Evolutionary conservation across 1,140 invertebrate genomes (phyloP).

Genomic region (Ostrea denselamellosa): DNA sequence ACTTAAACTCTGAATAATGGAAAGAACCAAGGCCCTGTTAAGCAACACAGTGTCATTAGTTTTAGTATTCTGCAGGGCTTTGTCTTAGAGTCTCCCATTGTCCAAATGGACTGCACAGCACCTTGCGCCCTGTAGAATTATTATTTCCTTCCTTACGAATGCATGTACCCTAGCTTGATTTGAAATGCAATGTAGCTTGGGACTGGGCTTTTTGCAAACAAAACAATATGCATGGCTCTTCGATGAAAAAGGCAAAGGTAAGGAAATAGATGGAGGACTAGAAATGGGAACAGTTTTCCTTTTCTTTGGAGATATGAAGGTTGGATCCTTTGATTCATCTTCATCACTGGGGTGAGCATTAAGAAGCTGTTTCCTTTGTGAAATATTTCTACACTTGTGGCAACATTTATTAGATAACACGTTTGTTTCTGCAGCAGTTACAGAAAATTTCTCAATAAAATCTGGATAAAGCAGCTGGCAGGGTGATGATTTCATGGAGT

Average conservation of each 20-base stretch:
- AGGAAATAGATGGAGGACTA: background rate
- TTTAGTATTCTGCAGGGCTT: background rate
- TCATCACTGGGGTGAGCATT: too few relatives aligned
- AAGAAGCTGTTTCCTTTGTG: too few relatives aligned
- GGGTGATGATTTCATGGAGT: too few relatives aligned
- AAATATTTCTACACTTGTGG: too few relatives aligned
- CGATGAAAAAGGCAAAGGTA: background rate
- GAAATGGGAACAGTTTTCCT: background rate
- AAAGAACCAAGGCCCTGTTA: background rate
- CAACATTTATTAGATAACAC: too few relatives aligned
- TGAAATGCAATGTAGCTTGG: background rate
- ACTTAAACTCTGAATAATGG: background rate
- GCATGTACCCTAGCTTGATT: background rate
- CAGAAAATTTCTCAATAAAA: too few relatives aligned
- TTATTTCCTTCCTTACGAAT: background rate
- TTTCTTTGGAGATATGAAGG: background rate
- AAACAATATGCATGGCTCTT: background rate
- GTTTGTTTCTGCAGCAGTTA: too few relatives aligned
- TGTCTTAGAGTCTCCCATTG: background rate
- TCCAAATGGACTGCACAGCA: background rate
- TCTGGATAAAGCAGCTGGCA: too few relatives aligned
- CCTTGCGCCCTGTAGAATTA: background rate
- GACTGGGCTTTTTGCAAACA: background rate
- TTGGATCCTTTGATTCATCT: background rate
- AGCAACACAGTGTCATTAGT: conserved; percentile 5